phyloP scores from a whole-genome alignment of 2,797 vertebrate species.

The Chelon labrosus region DNA sequence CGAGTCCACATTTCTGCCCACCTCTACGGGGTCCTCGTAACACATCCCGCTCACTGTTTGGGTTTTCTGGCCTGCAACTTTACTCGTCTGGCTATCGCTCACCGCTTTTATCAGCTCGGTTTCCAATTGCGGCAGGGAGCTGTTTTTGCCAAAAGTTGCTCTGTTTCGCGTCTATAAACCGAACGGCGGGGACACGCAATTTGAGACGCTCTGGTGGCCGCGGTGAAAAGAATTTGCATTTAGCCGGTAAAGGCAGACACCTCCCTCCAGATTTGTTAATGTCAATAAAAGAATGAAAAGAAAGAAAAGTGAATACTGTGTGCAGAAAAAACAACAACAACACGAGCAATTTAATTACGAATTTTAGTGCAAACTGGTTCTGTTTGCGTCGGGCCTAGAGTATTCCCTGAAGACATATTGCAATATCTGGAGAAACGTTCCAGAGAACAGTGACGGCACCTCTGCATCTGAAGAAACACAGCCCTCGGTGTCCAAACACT shows the following conservation, averaged over 20 bases:
- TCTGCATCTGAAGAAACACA: not conserved
- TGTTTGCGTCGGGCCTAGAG: not conserved
- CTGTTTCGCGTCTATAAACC: not conserved
- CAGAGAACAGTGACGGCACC: rapidly evolving
- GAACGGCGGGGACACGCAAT: too few species aligned
- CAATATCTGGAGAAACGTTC: constrained; percentile 11
- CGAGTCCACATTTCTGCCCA: not conserved
- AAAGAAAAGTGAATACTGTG: not conserved
- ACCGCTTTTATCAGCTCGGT: not conserved
- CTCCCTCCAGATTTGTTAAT: not conserved
- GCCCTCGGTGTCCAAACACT: not conserved
- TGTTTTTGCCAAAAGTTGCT: not conserved
- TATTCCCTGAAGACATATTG: not conserved
- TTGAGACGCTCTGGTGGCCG: too few species aligned
- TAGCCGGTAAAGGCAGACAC: not conserved
- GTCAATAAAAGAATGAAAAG: not conserved
- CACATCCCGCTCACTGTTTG: not conserved
- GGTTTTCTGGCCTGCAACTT: not conserved
- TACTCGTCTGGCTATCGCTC: not conserved
- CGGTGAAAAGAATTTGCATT: not conserved
- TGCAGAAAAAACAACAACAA: too few species aligned
- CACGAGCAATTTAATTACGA: too few species aligned
- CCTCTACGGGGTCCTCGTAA: not conserved
- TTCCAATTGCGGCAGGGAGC: not conserved
- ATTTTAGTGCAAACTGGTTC: not conserved